These are phyloP conservation scores for Pholis gunnellus DNA, from an alignment of 2,113 vertebrate species.

Conservation along the genomic window DNA sequence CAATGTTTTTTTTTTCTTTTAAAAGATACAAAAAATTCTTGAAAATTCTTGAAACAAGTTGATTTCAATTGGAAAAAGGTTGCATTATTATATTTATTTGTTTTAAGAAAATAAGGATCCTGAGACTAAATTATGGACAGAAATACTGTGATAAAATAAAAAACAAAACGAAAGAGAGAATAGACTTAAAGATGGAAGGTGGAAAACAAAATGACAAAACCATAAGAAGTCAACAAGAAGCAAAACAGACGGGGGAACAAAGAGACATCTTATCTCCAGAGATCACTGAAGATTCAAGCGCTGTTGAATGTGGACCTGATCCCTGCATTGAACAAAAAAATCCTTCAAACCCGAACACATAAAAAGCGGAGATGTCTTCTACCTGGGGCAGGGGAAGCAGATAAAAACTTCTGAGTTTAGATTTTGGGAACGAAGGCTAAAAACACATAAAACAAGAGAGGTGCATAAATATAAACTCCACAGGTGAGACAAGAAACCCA, in stretches of 20 bases:
- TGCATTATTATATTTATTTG: neutral
- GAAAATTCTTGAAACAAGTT: neutral
- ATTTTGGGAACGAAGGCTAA: neutral
- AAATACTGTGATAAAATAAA: neutral
- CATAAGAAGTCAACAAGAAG: constrained; percentile 17
- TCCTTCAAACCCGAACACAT: neutral
- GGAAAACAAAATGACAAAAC: constrained; percentile 32
- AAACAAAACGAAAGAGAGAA: neutral
- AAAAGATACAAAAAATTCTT: neutral
- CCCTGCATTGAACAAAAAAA: neutral
- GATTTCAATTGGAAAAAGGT: no score
- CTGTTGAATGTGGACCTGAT: constrained; percentile 14
- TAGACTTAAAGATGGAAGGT: constrained; percentile 7
- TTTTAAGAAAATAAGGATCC: neutral
- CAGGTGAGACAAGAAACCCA: constrained; percentile 37
- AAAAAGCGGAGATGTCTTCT: constrained; percentile 3
- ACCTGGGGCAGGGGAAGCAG: constrained; percentile 27
- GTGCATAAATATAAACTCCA: constrained; percentile 48
- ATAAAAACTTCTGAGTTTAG: neutral
- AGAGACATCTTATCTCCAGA: constrained; percentile 30
- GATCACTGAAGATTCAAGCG: neutral
- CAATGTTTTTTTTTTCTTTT: no score
- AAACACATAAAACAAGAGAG: neutral
- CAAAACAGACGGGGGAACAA: neutral
- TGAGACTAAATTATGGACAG: neutral